Conservation (phyloP, 1,140 invertebrate genomes). For the Propsilocerus akamusi region DNA sequence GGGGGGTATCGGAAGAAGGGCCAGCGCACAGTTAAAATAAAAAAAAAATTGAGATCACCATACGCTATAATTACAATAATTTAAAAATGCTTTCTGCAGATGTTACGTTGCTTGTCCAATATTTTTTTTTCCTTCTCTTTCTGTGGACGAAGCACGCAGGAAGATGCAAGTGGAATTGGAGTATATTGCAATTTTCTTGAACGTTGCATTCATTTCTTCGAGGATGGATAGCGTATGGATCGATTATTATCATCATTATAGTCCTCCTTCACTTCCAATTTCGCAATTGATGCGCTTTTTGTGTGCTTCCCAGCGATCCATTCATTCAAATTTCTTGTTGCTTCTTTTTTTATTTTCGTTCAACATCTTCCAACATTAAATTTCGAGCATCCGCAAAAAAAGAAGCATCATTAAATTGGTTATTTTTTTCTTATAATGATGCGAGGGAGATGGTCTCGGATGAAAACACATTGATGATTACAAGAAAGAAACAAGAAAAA, state of each 20-base stretch:
- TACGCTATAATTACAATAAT: conserved; percentile 3
- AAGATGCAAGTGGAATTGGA: conserved; percentile 1
- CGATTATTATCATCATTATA: background rate
- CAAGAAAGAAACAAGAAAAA: background rate
- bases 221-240: background rate
- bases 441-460: background rate
- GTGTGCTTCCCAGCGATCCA: background rate
- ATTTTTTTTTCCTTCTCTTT: too few relatives aligned
- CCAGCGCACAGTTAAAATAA: too few relatives aligned
- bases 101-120: conserved; percentile 1
- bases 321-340: background rate
- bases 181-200: background rate
- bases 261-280: background rate
- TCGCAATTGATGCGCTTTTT: background rate
- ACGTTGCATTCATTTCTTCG: background rate
- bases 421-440: background rate
- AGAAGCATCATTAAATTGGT: background rate
- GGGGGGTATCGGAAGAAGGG: too few relatives aligned
- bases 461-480: background rate
- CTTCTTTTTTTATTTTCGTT: background rate
- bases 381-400: background rate
- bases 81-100: conserved; percentile 3
- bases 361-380: background rate
- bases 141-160: background rate
- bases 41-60: conserved; percentile 2